Evolutionary conservation across 1,140 invertebrate genomes (phyloP).

Genomic region (Phenacoccus solenopsis): DNA sequence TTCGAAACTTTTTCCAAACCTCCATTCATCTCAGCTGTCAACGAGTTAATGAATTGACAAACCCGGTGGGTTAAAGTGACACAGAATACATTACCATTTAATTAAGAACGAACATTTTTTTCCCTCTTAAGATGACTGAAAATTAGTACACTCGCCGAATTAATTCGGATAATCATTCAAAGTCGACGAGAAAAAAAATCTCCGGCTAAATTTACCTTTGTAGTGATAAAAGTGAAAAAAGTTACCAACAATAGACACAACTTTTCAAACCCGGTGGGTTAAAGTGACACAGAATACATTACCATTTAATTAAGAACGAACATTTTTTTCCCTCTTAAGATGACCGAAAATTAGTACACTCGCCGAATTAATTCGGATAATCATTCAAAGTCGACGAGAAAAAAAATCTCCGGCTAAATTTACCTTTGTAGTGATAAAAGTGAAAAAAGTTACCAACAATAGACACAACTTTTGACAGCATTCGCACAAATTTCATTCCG

Average conservation of each 20-base stretch:
- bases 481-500: not conserved
- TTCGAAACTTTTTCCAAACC: no score
- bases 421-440: not conserved
- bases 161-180: not conserved
- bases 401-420: not conserved
- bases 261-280: not conserved
- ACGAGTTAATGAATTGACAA: not conserved
- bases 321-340: not conserved
- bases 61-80: not conserved
- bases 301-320: not conserved
- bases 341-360: not conserved
- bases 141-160: not conserved
- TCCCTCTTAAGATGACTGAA: not conserved
- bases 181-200: not conserved
- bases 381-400: not conserved
- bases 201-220: no score
- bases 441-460: not conserved
- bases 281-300: not conserved
- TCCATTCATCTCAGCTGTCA: not conserved
- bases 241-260: no score
- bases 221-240: no score
- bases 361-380: not conserved
- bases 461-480: not conserved
- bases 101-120: not conserved
- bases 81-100: not conserved